phyloP scores from a whole-genome alignment of 2,797 vertebrate species.

The Tauraco hartlaubi region DNA sequence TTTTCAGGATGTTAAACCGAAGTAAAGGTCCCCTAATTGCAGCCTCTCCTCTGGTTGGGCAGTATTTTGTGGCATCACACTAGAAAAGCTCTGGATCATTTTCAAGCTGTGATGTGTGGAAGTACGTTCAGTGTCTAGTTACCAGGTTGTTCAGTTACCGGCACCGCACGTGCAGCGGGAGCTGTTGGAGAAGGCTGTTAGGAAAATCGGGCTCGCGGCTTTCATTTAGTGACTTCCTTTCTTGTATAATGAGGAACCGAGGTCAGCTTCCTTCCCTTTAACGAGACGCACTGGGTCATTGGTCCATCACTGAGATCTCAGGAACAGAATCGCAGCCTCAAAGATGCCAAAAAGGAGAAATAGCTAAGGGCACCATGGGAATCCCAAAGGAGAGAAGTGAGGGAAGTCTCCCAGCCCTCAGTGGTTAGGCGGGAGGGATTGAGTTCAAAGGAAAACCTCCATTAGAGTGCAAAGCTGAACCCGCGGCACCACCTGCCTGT shows the following conservation, averaged over 20 bases:
- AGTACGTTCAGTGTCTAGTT: not conserved
- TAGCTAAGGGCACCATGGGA: not conserved
- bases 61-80: not conserved
- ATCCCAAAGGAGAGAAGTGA: not conserved
- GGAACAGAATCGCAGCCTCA: not conserved
- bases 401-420: not conserved
- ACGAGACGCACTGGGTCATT: not conserved
- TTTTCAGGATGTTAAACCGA: not conserved
- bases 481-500: not conserved
- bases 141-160: too few relatives aligned
- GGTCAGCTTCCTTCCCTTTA: not conserved
- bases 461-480: not conserved
- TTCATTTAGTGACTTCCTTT: not conserved
- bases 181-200: not conserved
- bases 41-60: not conserved
- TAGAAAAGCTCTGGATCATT: not conserved
- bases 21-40: not conserved
- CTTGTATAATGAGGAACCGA: not conserved
- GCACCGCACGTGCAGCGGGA: fast-evolving
- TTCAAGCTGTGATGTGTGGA: not conserved
- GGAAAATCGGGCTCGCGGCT: fast-evolving
- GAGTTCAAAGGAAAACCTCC: not conserved
- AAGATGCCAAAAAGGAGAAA: not conserved
- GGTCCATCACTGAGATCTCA: fast-evolving
- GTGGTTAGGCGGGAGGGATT: not conserved